These are phyloP conservation scores for Anoura caudifer DNA, from an alignment of 2,113 vertebrate species.

Conservation along the genomic window DNA sequence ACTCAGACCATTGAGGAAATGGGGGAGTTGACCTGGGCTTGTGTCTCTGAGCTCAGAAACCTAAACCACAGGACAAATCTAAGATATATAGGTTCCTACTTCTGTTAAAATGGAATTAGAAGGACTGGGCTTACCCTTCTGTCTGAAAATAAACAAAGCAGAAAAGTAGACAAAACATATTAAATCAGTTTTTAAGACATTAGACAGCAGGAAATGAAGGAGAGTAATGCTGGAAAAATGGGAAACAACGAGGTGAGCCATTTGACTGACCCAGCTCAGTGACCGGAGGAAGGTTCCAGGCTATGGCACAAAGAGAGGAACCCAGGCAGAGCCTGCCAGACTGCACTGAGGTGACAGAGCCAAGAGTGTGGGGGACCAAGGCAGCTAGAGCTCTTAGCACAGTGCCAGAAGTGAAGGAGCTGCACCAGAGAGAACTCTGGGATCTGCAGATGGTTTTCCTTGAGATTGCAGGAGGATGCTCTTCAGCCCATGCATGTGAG, in stretches of 20 bases:
- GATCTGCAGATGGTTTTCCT: neutral
- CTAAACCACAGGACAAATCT: neutral
- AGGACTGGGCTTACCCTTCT: neutral
- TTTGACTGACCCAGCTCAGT: neutral
- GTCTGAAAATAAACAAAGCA: neutral
- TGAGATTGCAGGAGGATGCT: neutral
- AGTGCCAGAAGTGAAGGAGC: neutral
- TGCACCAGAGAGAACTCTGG: neutral
- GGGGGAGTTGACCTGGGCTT: neutral
- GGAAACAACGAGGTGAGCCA: neutral
- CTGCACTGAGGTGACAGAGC: neutral
- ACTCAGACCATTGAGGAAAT: neutral
- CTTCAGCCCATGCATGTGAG: neutral
- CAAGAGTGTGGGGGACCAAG: neutral
- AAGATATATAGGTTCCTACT: neutral
- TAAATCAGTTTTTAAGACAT: neutral
- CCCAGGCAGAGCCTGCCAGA: neutral
- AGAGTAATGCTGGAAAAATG: neutral
- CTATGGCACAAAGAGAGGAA: neutral
- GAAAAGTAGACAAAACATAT: neutral
- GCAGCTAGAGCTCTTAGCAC: neutral
- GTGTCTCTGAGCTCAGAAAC: neutral
- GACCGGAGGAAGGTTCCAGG: neutral
- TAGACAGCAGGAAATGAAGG: neutral
- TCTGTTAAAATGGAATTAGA: neutral